Conservation (phyloP, 1,140 invertebrate genomes). For the Ectropis grisescens region DNA sequence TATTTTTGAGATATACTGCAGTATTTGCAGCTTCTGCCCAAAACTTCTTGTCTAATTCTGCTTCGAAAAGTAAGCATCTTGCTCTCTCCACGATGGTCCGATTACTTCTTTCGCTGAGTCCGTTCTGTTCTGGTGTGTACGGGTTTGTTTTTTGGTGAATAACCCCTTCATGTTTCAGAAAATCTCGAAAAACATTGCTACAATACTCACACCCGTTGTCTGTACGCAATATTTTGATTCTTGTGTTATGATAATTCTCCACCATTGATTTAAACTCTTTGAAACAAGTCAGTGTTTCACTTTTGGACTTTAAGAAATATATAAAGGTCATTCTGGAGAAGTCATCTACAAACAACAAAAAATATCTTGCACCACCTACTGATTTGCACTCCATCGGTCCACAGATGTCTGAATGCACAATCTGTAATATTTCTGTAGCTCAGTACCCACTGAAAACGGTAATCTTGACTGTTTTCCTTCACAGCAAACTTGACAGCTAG, state of each 20-base stretch:
- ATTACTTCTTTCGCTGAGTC: not conserved
- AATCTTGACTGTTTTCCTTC: conserved; percentile 6
- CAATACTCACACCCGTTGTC: not conserved
- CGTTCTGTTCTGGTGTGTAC: conserved; percentile 1
- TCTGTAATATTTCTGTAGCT: not conserved
- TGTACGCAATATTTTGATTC: not conserved
- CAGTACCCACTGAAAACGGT: not conserved
- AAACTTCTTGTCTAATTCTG: not conserved
- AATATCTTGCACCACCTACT: not conserved
- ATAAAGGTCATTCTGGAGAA: not conserved
- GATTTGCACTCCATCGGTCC: not conserved
- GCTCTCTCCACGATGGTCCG: not conserved
- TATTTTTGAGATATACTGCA: not conserved
- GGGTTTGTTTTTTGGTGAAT: not conserved
- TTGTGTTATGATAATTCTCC: not conserved
- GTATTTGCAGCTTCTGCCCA: not conserved
- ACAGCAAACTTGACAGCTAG: conserved; percentile 7
- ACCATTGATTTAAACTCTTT: not conserved
- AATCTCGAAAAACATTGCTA: not conserved
- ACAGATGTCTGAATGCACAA: not conserved
- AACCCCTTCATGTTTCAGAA: not conserved
- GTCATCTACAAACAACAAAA: not conserved
- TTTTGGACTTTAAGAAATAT: not conserved
- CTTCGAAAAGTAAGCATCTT: not conserved
- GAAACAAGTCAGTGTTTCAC: not conserved